Evolutionary conservation across 2,113 vertebrate species (phyloP).

Genomic region (Oryzias melastigma): DNA sequence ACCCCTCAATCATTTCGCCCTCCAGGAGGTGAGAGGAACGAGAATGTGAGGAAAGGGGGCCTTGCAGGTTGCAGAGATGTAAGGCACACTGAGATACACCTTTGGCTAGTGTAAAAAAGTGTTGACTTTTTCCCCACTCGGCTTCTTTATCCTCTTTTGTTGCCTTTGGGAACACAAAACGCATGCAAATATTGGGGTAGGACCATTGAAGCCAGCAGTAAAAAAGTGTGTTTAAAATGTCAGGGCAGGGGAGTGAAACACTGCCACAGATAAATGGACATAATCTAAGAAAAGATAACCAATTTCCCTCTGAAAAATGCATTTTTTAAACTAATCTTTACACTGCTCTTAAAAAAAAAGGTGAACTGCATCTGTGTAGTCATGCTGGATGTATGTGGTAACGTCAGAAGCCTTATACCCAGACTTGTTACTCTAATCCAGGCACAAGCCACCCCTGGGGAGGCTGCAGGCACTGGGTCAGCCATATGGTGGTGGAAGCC

Average conservation of each 20-base stretch:
- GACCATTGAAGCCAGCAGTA: conserved; percentile 49
- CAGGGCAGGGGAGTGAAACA: conserved; percentile 57
- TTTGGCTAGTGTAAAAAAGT: conserved; percentile 67
- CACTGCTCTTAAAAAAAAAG: too few relatives aligned
- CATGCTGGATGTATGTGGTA: conserved; percentile 72
- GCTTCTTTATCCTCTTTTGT: conserved; percentile 52
- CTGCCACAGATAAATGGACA: conserved; percentile 25
- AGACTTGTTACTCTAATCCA: conserved; percentile 80
- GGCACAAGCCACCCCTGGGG: conserved; percentile 82
- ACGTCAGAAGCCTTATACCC: conserved; percentile 31
- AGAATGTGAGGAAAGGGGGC: conserved; percentile 56
- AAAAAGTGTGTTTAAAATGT: conserved; percentile 69
- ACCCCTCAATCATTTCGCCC: conserved; percentile 72
- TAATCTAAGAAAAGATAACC: not conserved
- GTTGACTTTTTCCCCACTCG: conserved; percentile 60
- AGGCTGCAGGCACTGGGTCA: conserved; percentile 85
- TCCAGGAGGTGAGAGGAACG: conserved; percentile 70
- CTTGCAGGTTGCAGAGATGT: conserved; percentile 73
- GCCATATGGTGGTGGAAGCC: conserved; percentile 88
- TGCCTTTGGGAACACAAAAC: conserved; percentile 67
- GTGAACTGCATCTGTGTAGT: conserved; percentile 85
- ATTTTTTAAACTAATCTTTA: too few relatives aligned
- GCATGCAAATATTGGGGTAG: conserved; percentile 71
- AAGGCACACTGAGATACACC: conserved; percentile 72
- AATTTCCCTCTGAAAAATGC: too few relatives aligned